Conservation (phyloP, 2,797 vertebrate genomes). For the Cossypha polioptera region DNA sequence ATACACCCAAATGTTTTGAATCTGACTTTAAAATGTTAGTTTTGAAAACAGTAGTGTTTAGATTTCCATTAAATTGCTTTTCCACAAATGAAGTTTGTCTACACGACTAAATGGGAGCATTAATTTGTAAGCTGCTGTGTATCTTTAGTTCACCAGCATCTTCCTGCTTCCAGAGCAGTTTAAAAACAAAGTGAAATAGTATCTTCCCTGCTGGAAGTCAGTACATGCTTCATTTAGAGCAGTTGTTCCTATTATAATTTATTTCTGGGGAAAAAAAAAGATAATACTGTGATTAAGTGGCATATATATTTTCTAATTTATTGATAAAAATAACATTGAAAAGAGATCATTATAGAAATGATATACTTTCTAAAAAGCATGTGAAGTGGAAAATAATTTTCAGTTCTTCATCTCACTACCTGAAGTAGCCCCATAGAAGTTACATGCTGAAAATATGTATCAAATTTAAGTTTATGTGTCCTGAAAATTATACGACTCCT, state of each 20-base stretch:
- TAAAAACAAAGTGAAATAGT: neutral
- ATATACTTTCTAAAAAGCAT: neutral
- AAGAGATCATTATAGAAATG: neutral
- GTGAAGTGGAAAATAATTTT: neutral
- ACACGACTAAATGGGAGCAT: neutral
- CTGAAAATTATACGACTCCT: neutral
- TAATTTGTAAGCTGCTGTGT: neutral
- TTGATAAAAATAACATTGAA: neutral
- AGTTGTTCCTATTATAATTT: neutral
- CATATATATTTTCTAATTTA: neutral
- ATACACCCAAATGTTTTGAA: neutral
- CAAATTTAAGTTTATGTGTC: neutral
- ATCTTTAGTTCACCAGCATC: neutral
- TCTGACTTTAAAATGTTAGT: neutral
- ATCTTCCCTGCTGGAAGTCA: neutral
- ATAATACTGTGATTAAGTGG: neutral
- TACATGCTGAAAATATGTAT: neutral
- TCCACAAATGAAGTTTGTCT: neutral
- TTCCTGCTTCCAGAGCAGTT: neutral
- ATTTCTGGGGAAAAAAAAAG: neutral
- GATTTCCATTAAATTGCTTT: neutral
- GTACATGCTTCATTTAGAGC: neutral
- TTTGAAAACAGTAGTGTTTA: neutral
- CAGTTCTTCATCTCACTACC: neutral
- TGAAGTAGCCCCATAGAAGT: neutral